Evolutionary conservation across 1,140 invertebrate species (phyloP), one percentile per base, ranked within the genome.

Genomic region (Drusus annulatus): DNA sequence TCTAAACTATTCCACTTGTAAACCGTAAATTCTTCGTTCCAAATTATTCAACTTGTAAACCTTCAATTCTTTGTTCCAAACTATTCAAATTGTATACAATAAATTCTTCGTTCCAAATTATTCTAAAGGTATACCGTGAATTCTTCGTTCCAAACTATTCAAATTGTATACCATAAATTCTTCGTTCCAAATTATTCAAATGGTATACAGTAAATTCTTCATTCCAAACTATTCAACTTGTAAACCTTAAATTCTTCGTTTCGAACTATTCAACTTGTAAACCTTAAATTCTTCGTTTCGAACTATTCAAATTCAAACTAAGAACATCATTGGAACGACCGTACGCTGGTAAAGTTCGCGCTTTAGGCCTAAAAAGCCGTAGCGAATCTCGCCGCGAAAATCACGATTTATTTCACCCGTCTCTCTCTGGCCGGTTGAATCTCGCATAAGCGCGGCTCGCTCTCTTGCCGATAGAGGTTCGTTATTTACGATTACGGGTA

Each of bases 351-450:
- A 74, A n/a, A 74, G 45, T 74, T 74, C 69, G 19, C 17, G 54
- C 71, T 74, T 15, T 74, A 74, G 71, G 71, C 71, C 71, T 74
- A 74, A 74, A 74, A 74, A 54, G 71, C 71, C 71, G 71, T 28
- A 25, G 50, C 71, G 23, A 74, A 74, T 74, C 54, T 51, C 71
- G 25, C 50, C 71, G 71, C 71, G 71, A 54, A 56, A 74, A 58
- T 58, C 71, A 28, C 71, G 71, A 25, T 17, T 31, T 58, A 28
- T 19, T 23, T 21, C n/a, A 10, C 52, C 51, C 71, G 51, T 58
- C 31, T 23, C 51, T 23, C 19, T 74, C 71, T 15, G 21, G 54
- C 52, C 15, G 3, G 13, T 3, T 1, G 4, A 13, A n/a, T 50
- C n/a, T 45, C 36, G 65, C n/a, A 69, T 51, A 69, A n/a, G 65